phyloP scores from a whole-genome alignment of 2,797 vertebrate species.

The Malurus leucopterus region DNA sequence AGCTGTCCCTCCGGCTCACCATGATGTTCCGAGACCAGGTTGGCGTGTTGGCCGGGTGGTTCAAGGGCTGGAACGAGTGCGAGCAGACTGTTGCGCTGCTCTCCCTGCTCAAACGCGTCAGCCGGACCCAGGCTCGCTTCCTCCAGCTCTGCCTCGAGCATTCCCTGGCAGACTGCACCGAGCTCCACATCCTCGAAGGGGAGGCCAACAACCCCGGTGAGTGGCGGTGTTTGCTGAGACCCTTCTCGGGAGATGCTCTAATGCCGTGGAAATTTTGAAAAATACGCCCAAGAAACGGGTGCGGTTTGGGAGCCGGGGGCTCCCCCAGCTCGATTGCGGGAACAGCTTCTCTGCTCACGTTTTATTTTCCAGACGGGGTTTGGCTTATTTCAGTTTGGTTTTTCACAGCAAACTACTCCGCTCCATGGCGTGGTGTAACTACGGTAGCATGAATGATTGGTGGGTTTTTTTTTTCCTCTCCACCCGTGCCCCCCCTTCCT shows the following conservation, averaged over 20 bases:
- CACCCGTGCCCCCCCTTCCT: conserved; percentile 4
- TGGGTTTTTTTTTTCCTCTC: neutral
- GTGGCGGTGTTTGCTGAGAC: neutral
- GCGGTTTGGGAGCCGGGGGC: neutral
- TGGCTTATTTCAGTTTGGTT: conserved; percentile 53
- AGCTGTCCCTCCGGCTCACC: conserved; percentile 35
- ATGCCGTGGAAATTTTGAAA: neutral
- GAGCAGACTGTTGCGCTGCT: conserved; percentile 98
- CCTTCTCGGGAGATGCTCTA: neutral
- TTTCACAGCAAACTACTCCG: conserved; percentile 54
- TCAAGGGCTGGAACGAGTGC: conserved; percentile 98
- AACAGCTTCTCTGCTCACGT: neutral
- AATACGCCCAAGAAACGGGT: neutral
- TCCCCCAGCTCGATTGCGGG: neutral
- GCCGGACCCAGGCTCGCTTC: conserved; percentile 94
- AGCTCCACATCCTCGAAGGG: conserved; percentile 90
- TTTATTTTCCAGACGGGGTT: neutral
- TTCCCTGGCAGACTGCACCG: conserved; percentile 91
- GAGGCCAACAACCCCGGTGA: conserved; percentile 96
- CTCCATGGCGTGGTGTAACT: conserved; percentile 68
- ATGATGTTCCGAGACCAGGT: conserved; percentile 99
- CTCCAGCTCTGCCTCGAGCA: conserved; percentile 97
- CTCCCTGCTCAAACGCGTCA: conserved; percentile 91
- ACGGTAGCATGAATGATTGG: conserved; percentile 80
- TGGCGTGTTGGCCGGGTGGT: conserved; percentile 93